Conservation (phyloP, 2,113 vertebrate genomes). For the Eira barbara region DNA sequence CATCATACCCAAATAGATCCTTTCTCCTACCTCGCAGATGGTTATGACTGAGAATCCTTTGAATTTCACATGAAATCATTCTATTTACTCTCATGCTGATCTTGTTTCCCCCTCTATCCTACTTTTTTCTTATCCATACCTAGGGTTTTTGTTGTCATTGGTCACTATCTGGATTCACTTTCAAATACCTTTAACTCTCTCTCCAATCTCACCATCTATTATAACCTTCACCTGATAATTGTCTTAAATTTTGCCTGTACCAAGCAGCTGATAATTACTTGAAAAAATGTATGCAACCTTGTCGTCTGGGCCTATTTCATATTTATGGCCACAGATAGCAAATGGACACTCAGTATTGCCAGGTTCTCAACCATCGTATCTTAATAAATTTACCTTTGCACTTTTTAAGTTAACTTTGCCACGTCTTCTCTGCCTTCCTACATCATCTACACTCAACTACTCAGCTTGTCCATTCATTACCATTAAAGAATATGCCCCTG, state of each 20-base stretch:
- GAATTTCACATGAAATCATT: not conserved
- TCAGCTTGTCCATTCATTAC: not conserved
- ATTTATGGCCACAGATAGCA: not conserved
- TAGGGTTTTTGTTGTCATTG: not conserved
- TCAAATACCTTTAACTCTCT: not conserved
- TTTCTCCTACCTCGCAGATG: not conserved
- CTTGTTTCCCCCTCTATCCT: rapidly evolving
- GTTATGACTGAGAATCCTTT: not conserved
- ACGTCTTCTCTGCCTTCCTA: not conserved
- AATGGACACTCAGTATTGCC: not conserved
- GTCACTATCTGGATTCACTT: not conserved
- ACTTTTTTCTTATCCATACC: not conserved
- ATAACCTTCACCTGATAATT: not conserved
- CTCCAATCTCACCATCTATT: not conserved
- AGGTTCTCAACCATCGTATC: not conserved
- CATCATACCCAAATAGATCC: not conserved
- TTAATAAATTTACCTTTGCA: not conserved
- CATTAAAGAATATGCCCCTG: not conserved
- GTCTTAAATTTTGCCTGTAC: not conserved
- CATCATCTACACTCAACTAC: not conserved
- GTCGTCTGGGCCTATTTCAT: not conserved
- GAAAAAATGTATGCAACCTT: not conserved
- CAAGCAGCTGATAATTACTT: not conserved
- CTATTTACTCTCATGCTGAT: not conserved
- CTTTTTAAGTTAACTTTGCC: not conserved